Conservation (phyloP, 2,888 invertebrate species). For the Salticus scenicus region DNA sequence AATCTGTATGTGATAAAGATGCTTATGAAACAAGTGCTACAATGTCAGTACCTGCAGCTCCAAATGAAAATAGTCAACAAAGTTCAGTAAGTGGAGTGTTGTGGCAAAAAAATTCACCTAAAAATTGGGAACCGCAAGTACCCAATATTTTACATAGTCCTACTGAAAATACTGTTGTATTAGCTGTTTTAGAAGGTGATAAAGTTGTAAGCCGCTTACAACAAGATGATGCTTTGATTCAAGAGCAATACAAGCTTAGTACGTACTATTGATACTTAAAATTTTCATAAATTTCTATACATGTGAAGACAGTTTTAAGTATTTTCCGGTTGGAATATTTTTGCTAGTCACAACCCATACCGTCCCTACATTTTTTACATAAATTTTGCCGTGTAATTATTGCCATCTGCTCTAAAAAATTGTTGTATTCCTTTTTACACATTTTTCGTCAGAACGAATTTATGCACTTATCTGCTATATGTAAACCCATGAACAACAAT, state of each 20-base stretch:
- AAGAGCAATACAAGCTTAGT: constrained; percentile 68
- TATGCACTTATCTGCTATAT: neutral
- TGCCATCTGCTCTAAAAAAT: neutral
- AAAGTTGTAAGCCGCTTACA: constrained; percentile 70
- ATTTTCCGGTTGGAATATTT: constrained; percentile 15
- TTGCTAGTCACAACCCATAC: constrained; percentile 15
- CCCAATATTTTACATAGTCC: constrained; percentile 65
- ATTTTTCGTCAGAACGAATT: neutral
- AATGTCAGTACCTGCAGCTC: neutral
- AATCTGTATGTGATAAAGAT: constrained; percentile 20
- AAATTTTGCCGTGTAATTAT: constrained; percentile 1
- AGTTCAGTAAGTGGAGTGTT: neutral
- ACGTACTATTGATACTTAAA: constrained; percentile 65
- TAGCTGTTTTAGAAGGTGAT: constrained; percentile 71
- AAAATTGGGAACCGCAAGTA: constrained; percentile 44
- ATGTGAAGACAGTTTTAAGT: constrained; percentile 8
- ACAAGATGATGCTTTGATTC: constrained; percentile 51
- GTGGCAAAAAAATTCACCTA: constrained; percentile 29
- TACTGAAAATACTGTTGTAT: constrained; percentile 56
- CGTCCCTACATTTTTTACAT: constrained; percentile 14
- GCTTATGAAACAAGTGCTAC: constrained; percentile 24
- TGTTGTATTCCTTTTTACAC: neutral
- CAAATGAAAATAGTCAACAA: constrained; percentile 26
- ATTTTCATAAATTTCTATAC: neutral
- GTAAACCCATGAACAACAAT: neutral